Percentiles rank a stretch among this genome's conserved stretches.
These are phyloP conservation scores for Dryococelus australis DNA, from an alignment of 2,888 invertebrate genomes.

Conservation along the genomic window DNA sequence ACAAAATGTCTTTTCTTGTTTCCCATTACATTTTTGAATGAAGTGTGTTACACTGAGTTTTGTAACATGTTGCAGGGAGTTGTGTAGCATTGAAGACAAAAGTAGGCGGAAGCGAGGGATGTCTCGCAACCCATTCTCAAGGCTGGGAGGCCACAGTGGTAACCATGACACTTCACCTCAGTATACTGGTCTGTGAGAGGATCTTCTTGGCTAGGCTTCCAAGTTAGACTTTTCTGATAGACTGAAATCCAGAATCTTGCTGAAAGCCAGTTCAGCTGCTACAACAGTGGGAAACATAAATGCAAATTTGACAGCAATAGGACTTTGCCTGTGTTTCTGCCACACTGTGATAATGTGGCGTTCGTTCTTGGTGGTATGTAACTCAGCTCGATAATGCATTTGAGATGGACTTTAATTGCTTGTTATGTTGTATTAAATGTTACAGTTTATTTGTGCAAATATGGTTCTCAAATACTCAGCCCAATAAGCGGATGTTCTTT, in stretches of 20 bases:
- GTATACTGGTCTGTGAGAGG: constrained; percentile 46
- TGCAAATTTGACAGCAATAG: not conserved
- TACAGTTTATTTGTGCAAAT: not conserved
- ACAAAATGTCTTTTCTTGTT: no score
- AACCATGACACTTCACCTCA: constrained; percentile 43
- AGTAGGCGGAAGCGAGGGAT: constrained; percentile 47
- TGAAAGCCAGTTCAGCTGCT: not conserved
- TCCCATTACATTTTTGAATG: no score
- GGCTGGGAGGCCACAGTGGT: constrained; percentile 38
- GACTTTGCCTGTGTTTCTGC: not conserved
- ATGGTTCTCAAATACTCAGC: not conserved
- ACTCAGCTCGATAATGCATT: not conserved
- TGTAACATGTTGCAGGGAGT: constrained; percentile 42
- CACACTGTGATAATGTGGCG: not conserved
- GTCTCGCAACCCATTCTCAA: constrained; percentile 49
- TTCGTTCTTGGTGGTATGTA: not conserved
- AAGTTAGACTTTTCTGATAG: not conserved
- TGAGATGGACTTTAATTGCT: not conserved
- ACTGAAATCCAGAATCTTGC: not conserved
- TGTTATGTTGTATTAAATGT: not conserved
- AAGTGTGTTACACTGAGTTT: no score
- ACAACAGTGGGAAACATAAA: not conserved
- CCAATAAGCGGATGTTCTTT: not conserved
- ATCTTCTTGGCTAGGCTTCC: not conserved
- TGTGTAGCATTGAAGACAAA: constrained; percentile 44